phyloP scores from a whole-genome alignment of 2,797 vertebrate species.

The Fistularia commersonii region DNA sequence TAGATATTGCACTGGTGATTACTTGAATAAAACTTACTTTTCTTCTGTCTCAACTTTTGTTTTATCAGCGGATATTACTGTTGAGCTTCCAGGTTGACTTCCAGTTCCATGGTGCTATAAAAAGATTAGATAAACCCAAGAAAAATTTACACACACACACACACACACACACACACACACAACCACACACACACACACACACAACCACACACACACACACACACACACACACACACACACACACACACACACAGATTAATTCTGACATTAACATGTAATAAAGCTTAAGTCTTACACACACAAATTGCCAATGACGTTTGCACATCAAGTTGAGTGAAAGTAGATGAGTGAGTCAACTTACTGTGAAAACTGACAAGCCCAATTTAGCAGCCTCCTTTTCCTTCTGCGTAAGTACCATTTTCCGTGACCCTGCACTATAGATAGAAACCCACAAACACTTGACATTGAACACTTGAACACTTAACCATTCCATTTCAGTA shows the following conservation, averaged over 20 bases:
- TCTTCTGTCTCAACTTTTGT: conserved; percentile 44
- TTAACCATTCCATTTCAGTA: conserved; percentile 18
- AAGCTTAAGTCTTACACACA: too few relatives aligned
- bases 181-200: too few relatives aligned
- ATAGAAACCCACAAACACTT: conserved; percentile 23
- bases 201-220: too few relatives aligned
- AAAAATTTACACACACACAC: too few relatives aligned
- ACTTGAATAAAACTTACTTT: conserved; percentile 33
- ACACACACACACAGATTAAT: too few relatives aligned
- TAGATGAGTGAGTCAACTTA: conserved; percentile 43
- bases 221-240: too few relatives aligned
- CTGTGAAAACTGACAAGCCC: conserved; percentile 90
- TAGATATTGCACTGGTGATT: background rate
- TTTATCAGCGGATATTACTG: conserved; percentile 36
- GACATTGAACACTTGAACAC: conserved; percentile 6
- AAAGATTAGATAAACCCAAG: background rate
- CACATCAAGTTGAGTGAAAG: background rate
- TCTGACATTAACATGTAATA: too few relatives aligned
- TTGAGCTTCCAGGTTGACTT: conserved; percentile 38
- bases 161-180: too few relatives aligned
- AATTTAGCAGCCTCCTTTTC: conserved; percentile 91
- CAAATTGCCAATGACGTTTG: too few relatives aligned
- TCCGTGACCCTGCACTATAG: conserved; percentile 75
- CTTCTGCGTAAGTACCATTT: conserved; percentile 85
- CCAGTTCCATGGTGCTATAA: conserved; percentile 73